Conservation (phyloP, 2,797 vertebrate species). For the Premnoplex brunnescens region DNA sequence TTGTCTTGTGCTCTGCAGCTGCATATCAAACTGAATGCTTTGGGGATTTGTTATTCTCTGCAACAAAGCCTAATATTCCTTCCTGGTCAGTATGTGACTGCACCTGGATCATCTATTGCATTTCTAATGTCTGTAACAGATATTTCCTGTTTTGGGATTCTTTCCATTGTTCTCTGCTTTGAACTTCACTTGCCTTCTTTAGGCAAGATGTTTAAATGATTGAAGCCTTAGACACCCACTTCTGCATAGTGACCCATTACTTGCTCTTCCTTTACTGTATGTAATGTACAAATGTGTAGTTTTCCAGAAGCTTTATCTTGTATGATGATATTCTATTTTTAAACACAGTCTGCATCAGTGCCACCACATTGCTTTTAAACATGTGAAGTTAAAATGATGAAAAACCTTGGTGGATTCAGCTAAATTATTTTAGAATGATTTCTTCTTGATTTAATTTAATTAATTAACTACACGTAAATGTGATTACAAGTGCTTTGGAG, state of each 20-base stretch:
- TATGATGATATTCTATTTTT: background rate
- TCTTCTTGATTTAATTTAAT: constrained; percentile 62
- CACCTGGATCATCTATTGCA: constrained; percentile 66
- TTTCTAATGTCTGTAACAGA: constrained; percentile 65
- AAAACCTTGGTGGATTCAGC: background rate
- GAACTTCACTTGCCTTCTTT: constrained; percentile 36
- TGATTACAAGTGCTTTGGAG: constrained; percentile 56
- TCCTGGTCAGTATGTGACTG: constrained; percentile 59
- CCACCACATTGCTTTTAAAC: background rate
- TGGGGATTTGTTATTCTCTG: constrained; percentile 64
- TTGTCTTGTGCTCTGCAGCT: constrained; percentile 65
- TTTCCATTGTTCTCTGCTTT: constrained; percentile 59
- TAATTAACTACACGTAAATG: constrained; percentile 25
- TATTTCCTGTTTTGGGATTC: constrained; percentile 73
- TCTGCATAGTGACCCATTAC: background rate
- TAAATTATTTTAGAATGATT: constrained; percentile 52
- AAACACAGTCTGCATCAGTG: background rate
- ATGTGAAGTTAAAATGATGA: background rate
- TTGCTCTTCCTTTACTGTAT: background rate
- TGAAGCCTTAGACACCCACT: background rate
- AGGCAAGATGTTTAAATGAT: constrained; percentile 46
- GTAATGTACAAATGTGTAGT: background rate
- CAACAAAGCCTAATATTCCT: constrained; percentile 59
- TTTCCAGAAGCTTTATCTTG: background rate
- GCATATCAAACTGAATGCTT: constrained; percentile 56